Conservation (phyloP, 2,888 invertebrate species). For the Xylota sylvarum region DNA sequence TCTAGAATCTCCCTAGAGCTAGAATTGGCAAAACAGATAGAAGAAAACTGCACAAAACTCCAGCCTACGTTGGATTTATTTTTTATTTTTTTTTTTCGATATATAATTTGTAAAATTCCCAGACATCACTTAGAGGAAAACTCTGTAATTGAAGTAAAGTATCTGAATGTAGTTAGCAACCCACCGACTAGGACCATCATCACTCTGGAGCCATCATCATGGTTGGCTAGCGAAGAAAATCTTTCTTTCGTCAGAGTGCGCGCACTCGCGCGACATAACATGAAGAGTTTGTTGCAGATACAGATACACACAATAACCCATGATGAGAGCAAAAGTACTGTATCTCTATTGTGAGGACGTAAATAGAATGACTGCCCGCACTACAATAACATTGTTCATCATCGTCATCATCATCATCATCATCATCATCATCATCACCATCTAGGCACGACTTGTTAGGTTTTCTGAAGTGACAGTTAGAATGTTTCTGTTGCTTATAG, state of each 20-base stretch:
- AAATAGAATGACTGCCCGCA: conserved; percentile 44
- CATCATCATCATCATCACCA: conserved; percentile 49
- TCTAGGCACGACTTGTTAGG: conserved; percentile 70
- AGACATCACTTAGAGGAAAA: conserved; percentile 76
- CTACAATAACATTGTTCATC: conserved; percentile 57
- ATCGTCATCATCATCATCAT: conserved; percentile 37
- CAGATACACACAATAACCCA: conserved; percentile 31
- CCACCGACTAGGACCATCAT: conserved; percentile 47
- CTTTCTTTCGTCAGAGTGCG: conserved; percentile 54
- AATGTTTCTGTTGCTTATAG: conserved; percentile 54
- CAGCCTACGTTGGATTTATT: conserved; percentile 4
- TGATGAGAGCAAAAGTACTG: conserved; percentile 69
- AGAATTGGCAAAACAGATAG: neutral
- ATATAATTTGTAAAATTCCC: conserved; percentile 75
- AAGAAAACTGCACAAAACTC: neutral
- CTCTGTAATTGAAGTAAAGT: conserved; percentile 76
- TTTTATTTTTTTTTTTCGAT: conserved; percentile 13
- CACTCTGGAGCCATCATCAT: conserved; percentile 60
- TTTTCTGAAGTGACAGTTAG: conserved; percentile 74
- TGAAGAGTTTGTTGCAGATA: conserved; percentile 14
- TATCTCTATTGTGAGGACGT: conserved; percentile 55
- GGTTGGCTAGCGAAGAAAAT: conserved; percentile 71
- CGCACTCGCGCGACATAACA: conserved; percentile 4
- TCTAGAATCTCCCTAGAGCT: neutral
- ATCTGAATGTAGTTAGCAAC: conserved; percentile 72